A percentile compares a stretch with the other conserved stretches of the same genome.
phyloP scores from a whole-genome alignment of 2,797 vertebrate species.

The Anabas testudineus region DNA sequence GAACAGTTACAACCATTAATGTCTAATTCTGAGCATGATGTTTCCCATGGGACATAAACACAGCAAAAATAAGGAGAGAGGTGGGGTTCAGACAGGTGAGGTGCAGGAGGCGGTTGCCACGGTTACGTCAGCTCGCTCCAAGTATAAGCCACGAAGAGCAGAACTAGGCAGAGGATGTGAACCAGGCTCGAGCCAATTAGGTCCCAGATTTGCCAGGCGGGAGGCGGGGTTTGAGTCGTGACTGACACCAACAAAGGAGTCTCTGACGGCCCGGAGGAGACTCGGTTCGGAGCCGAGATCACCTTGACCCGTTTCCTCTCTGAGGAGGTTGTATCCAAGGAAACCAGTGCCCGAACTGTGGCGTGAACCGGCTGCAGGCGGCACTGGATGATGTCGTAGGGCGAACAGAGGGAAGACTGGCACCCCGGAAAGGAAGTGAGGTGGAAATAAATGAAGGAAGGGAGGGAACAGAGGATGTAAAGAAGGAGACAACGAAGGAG shows the following conservation, averaged over 20 bases:
- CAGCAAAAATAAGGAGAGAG: constrained; percentile 27
- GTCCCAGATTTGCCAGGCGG: constrained; percentile 93
- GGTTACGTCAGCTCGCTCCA: constrained; percentile 92
- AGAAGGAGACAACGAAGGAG: neutral
- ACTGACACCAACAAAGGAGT: constrained; percentile 68
- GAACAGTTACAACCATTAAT: neutral
- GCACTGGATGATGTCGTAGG: constrained; percentile 95
- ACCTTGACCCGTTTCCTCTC: constrained; percentile 61
- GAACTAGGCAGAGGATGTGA: constrained; percentile 91
- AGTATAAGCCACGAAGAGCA: constrained; percentile 92
- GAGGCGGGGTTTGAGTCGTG: constrained; percentile 88
- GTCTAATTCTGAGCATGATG: neutral
- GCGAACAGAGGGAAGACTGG: constrained; percentile 95
- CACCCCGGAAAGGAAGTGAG: constrained; percentile 64
- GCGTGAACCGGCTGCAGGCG: constrained; percentile 89
- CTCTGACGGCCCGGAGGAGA: constrained; percentile 34
- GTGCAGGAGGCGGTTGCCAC: constrained; percentile 44
- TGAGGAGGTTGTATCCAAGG: constrained; percentile 81
- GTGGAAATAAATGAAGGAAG: constrained; percentile 7
- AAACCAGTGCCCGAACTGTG: constrained; percentile 90
- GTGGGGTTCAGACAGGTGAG: constrained; percentile 46
- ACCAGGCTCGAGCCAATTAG: constrained; percentile 93
- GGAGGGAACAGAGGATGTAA: neutral
- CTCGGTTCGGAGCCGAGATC: constrained; percentile 28
- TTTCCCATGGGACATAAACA: constrained; percentile 47